Evolutionary conservation across 2,888 invertebrate species (phyloP).

Genomic region (Atrina japonica): DNA sequence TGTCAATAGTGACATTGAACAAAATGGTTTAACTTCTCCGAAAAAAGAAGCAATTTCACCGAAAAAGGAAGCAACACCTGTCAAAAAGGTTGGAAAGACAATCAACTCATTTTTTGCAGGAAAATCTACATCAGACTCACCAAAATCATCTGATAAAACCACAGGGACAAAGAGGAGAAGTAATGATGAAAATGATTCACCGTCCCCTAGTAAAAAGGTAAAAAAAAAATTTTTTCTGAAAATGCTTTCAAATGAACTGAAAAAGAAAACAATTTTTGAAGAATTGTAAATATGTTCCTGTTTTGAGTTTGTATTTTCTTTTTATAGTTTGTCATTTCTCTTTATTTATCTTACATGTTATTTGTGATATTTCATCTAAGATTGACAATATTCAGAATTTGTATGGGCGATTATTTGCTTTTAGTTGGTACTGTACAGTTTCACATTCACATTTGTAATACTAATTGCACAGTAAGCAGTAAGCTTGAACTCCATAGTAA

Average conservation of each 20-base stretch:
- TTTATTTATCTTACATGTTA: too few relatives aligned
- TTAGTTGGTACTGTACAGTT: too few relatives aligned
- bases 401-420: too few relatives aligned
- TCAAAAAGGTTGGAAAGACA: slow-evolving; percentile 20
- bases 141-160: slow-evolving; percentile 1
- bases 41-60: slow-evolving; percentile 22
- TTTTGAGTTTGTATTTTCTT: not conserved
- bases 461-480: too few relatives aligned
- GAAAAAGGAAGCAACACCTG: slow-evolving; percentile 20
- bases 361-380: too few relatives aligned
- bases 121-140: too few relatives aligned
- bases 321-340: too few relatives aligned
- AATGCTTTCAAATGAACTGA: not conserved
- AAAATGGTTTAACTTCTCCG: slow-evolving; percentile 5
- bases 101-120: too few relatives aligned
- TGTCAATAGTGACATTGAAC: slow-evolving; percentile 37
- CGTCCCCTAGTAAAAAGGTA: slow-evolving; percentile 28
- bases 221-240: slow-evolving; percentile 4
- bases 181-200: slow-evolving; percentile 9
- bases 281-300: not conserved
- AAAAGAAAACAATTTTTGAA: not conserved
- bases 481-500: too few relatives aligned
- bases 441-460: too few relatives aligned
- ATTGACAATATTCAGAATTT: too few relatives aligned
- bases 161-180: slow-evolving; percentile 23